Conservation (phyloP, 1,140 invertebrate genomes). For the Trichonephila clavipes region DNA sequence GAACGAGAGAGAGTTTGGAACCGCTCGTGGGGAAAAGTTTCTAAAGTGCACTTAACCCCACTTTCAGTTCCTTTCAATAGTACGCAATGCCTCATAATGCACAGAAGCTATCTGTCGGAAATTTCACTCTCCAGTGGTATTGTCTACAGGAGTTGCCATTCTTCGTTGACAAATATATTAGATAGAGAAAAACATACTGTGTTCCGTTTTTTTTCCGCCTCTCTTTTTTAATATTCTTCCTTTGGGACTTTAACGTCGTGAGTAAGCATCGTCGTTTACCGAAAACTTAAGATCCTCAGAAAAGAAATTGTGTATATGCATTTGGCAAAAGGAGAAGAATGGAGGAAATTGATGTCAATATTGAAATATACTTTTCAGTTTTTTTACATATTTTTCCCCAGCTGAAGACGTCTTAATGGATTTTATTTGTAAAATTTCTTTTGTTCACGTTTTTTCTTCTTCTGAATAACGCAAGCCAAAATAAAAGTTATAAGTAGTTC, state of each 20-base stretch:
- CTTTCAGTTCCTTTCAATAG: background rate
- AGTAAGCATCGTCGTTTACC: background rate
- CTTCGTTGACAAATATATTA: constrained; percentile 27
- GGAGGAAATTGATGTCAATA: constrained; percentile 52
- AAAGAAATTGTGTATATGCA: background rate
- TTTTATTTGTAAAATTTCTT: background rate
- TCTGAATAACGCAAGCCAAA: too few relatives aligned
- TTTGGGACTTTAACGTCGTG: background rate
- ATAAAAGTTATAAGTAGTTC: too few relatives aligned
- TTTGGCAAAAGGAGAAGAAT: background rate
- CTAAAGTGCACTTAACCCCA: constrained; percentile 52
- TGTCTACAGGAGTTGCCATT: constrained; percentile 23
- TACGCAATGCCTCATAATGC: background rate
- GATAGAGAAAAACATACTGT: constrained; percentile 7
- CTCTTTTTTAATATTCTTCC: background rate
- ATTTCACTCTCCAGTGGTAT: background rate
- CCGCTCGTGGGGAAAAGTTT: background rate
- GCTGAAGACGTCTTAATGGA: background rate
- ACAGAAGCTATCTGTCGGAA: constrained; percentile 47
- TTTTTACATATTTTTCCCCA: background rate
- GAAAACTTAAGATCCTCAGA: background rate
- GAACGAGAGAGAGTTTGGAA: background rate
- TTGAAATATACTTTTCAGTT: background rate
- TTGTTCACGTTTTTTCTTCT: background rate
- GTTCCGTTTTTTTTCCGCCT: background rate